A percentile compares a stretch with the other conserved stretches of the same genome.
Evolutionary conservation across 2,797 vertebrate species (phyloP).

Genomic region (Prionace glauca): DNA sequence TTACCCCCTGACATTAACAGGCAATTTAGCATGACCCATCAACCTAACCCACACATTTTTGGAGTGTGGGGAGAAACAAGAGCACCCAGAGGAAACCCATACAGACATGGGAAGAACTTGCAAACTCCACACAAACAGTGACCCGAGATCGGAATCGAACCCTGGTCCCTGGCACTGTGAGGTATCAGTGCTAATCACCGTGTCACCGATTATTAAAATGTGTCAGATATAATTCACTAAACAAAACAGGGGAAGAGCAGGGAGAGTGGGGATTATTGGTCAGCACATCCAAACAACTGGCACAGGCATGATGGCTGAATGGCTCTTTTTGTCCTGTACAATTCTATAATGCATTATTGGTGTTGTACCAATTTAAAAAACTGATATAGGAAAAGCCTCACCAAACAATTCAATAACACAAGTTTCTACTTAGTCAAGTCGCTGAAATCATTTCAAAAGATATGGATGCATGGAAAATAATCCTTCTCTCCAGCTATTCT

Average conservation of each 20-base stretch:
- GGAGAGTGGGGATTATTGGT: not conserved
- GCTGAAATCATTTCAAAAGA: not conserved
- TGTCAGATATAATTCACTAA: not conserved
- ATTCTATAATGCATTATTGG: not conserved
- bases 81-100: too few species aligned
- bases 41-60: too few species aligned
- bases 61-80: too few species aligned
- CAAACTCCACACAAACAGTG: too few species aligned
- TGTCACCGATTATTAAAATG: not conserved
- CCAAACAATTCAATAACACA: not conserved
- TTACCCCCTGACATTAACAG: too few species aligned
- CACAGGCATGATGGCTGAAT: not conserved
- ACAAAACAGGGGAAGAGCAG: not conserved
- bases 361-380: not conserved
- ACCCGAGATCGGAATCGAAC: too few species aligned
- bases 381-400: not conserved
- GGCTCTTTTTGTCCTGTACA: too few species aligned
- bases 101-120: too few species aligned
- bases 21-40: too few species aligned
- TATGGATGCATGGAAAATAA: not conserved
- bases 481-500: not conserved
- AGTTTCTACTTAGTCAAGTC: not conserved
- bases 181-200: too few species aligned
- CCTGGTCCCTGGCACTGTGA: too few species aligned
- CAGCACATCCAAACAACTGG: not conserved